Conservation (phyloP, 2,888 invertebrate genomes). For the Trichopoda pennipes region DNA sequence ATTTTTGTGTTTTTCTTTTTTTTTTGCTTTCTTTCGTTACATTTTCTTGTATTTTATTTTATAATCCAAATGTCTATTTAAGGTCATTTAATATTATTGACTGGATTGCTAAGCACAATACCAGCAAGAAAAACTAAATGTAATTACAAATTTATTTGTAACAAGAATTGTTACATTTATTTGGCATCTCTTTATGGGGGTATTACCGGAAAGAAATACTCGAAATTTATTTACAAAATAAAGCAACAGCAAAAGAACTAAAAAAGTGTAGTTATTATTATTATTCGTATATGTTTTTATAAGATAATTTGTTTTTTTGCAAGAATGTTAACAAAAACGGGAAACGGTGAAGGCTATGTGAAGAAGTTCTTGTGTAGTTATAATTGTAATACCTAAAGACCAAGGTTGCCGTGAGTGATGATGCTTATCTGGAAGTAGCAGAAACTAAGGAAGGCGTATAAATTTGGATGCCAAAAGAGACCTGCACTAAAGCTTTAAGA, state of each 20-base stretch:
- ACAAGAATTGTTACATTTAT: background rate
- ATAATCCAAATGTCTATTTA: conserved; percentile 29
- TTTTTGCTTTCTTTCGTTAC: background rate
- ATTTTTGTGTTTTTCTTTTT: background rate
- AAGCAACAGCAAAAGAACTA: conserved; percentile 5
- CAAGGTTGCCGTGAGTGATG: too few species aligned
- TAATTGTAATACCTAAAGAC: too few species aligned
- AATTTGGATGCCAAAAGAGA: too few species aligned
- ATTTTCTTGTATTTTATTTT: background rate
- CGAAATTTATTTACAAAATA: background rate
- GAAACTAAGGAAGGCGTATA: too few species aligned
- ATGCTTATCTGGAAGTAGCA: too few species aligned
- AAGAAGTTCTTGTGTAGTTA: too few species aligned
- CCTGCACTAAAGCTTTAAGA: too few species aligned
- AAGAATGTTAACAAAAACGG: too few species aligned
- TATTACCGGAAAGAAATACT: background rate
- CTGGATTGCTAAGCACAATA: conserved; percentile 16
- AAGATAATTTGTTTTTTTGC: too few species aligned
- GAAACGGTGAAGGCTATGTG: too few species aligned
- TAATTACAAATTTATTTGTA: conserved; percentile 22
- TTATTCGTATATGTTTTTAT: background rate
- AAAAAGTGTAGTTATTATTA: conserved; percentile 1
- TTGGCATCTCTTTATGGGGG: background rate
- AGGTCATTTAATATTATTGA: conserved; percentile 49
- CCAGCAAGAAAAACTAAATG: background rate